Evolutionary conservation across 2,113 vertebrate species (phyloP).

Genomic region (Columba janthina): DNA sequence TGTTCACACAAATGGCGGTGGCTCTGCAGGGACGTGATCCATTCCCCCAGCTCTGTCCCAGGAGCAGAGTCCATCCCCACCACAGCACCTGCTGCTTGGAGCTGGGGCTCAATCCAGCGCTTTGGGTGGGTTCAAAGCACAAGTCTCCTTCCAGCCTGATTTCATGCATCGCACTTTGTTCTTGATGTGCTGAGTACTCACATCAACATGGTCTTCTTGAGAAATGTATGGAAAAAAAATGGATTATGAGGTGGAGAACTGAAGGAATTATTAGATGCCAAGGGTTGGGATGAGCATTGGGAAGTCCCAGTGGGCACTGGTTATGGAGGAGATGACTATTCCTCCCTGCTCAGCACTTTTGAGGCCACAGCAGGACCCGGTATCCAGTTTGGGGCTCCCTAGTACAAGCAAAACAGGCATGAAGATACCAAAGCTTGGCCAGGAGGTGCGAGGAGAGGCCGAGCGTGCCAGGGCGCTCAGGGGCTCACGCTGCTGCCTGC

Average conservation of each 20-base stretch:
- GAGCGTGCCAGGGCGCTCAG: fast-evolving
- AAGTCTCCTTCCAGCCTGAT: background rate
- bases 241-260: fast-evolving
- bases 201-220: fast-evolving
- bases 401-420: fast-evolving
- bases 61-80: background rate
- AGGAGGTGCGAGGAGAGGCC: background rate
- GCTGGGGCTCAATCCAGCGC: fast-evolving
- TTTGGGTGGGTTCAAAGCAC: background rate
- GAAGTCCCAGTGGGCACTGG: background rate
- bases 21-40: fast-evolving
- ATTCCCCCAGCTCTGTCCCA: background rate
- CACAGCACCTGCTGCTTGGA: fast-evolving
- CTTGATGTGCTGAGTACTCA: background rate
- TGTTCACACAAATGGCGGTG: fast-evolving
- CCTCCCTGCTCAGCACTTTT: background rate
- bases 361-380: background rate
- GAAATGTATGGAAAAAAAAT: fast-evolving
- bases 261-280: background rate
- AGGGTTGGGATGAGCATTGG: background rate
- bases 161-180: fast-evolving
- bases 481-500: background rate
- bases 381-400: no score
- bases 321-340: background rate
- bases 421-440: fast-evolving